Evolutionary conservation across 2,113 vertebrate species (phyloP).

Genomic region (Pterocles orientalis): DNA sequence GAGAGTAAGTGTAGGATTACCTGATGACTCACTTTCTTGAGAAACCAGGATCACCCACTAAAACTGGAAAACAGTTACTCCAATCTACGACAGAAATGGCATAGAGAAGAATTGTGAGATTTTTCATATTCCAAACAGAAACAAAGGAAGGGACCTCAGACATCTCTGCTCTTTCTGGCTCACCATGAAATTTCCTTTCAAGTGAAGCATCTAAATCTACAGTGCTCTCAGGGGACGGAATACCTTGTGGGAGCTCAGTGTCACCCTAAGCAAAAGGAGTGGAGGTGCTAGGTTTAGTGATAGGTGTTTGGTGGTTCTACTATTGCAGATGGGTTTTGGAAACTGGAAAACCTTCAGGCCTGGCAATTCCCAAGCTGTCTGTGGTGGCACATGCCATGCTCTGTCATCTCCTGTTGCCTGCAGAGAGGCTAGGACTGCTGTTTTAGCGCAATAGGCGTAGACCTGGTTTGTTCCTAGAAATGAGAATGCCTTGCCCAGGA

Average conservation of each 20-base stretch:
- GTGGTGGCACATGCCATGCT: rapidly evolving
- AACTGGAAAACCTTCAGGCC: not conserved
- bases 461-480: not conserved
- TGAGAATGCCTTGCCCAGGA: not conserved
- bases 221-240: not conserved
- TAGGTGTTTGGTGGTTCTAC: not conserved
- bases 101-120: not conserved
- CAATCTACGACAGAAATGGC: not conserved
- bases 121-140: not conserved
- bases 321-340: not conserved
- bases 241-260: not conserved
- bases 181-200: not conserved
- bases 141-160: not conserved
- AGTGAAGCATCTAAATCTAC: not conserved
- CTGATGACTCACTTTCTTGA: not conserved
- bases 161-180: not conserved
- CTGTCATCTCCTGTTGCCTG: rapidly evolving
- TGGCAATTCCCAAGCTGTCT: not conserved
- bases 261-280: not conserved
- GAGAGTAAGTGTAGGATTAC: not conserved
- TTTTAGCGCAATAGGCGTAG: not conserved
- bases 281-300: not conserved
- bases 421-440: not conserved
- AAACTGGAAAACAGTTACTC: not conserved
- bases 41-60: not conserved